These are phyloP conservation scores for Amia ocellicauda DNA, from an alignment of 2,113 vertebrate genomes.

Conservation along the genomic window DNA sequence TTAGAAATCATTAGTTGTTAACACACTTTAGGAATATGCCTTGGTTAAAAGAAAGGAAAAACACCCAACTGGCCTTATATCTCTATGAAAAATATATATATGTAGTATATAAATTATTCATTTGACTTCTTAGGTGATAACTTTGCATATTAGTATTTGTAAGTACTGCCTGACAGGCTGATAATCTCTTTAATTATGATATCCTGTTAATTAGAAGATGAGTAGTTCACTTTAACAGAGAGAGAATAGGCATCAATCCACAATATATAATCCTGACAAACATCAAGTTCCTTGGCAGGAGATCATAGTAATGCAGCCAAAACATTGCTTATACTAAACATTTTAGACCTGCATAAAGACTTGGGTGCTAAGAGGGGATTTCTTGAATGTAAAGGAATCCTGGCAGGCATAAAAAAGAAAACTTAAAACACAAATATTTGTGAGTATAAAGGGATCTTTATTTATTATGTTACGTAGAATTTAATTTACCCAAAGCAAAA, in stretches of 20 bases:
- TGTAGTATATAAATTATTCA: not conserved
- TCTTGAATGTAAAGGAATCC: conserved; percentile 30
- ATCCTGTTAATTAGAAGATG: not conserved
- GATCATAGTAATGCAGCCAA: not conserved
- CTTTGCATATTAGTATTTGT: too few relatives aligned
- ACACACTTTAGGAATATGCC: too few relatives aligned
- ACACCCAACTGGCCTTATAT: not conserved
- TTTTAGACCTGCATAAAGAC: conserved; percentile 8
- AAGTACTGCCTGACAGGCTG: not conserved
- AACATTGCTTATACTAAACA: conserved; percentile 28
- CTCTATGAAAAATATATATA: not conserved
- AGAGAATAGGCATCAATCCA: not conserved
- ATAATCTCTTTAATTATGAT: not conserved
- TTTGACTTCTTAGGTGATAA: not conserved
- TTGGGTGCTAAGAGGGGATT: conserved; percentile 29
- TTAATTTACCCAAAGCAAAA: too few relatives aligned
- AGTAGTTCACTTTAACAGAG: conserved; percentile 1
- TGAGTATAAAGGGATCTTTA: too few relatives aligned
- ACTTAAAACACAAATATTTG: conserved; percentile 21
- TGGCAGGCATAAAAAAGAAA: conserved; percentile 21
- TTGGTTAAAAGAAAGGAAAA: conserved; percentile 6
- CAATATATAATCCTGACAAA: conserved; percentile 17
- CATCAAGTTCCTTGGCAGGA: conserved; percentile 5
- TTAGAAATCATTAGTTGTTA: not conserved
- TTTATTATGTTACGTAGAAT: too few relatives aligned